Base-by-base conservation (phyloP, 2,797 vertebrate genomes). In the Esox lucius region DNA sequence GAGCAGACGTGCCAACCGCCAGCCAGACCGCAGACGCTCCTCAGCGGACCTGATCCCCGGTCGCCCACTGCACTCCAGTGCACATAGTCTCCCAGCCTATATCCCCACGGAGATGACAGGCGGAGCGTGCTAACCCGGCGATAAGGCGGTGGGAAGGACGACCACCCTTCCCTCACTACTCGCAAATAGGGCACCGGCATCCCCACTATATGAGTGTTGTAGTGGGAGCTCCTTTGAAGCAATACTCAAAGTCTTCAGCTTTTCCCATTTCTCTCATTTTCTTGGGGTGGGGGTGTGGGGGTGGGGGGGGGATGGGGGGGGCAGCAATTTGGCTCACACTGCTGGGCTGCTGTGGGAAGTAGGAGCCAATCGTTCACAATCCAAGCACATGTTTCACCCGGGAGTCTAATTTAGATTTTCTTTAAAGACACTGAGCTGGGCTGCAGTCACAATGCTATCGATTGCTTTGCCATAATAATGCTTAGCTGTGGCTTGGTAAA, bases 351-450 rank as follows among this genome's bases (percentile, higher is more conserved):
- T 70, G 48, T 42, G 31, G n/a, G 56, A 56, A 61, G 51, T 31
- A 17, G 19, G 53, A 61, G 33, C 19, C 80, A 75, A 81, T 89
- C 83, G 77, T 78, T 83, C 74, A 84, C 56, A 70, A 78, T 83
- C 33, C 77, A 69, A 74, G 75, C 83, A 80, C 78, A 80, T 85
- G 84, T 83, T 33, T 35, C 83, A 87, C 80, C 76, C 73, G 53
- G n/a, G 70, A 3, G 70, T 78, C 75, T 87, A 91, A 91, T 89
- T 87, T 84, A 89, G 88, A 92, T 77, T 76, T 83, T 75, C 84
- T 87, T 87, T 77, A 87, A 82, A 84, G 80, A 84, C 78, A 72
- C 72, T 77, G 75, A 78, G 81, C 84, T 79, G 85, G 79, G 86
- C 86, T 79, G 78, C 83, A 83, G 73, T 87, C 56, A 61, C 56